phyloP scores from a whole-genome alignment of 2,113 vertebrate genomes.

The Lophochroa leadbeateri region DNA sequence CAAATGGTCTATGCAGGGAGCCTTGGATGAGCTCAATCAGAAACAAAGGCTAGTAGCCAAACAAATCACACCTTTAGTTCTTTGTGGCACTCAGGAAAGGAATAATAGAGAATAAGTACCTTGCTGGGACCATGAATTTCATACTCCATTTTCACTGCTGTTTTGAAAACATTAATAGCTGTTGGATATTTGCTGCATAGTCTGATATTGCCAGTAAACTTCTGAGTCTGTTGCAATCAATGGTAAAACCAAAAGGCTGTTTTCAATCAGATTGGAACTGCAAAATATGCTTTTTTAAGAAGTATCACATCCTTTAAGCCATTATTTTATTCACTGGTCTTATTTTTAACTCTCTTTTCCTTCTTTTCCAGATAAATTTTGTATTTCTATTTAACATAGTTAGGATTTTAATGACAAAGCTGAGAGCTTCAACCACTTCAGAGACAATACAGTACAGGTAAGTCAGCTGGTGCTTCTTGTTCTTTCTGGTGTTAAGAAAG shows the following conservation, averaged over 20 bases:
- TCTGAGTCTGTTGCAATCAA: background rate
- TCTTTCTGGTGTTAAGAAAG: background rate
- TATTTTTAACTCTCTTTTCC: background rate
- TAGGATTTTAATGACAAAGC: constrained; percentile 96
- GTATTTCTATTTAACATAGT: constrained; percentile 99
- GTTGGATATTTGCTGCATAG: background rate
- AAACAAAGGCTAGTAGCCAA: background rate
- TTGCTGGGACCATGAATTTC: background rate
- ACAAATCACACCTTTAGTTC: background rate
- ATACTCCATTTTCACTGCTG: background rate
- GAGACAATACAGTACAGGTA: constrained; percentile 99
- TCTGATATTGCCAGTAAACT: background rate
- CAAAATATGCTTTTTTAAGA: background rate
- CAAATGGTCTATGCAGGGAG: background rate
- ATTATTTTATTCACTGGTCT: background rate
- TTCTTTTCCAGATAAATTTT: constrained; percentile 91
- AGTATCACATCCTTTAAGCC: background rate
- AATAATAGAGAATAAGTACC: background rate
- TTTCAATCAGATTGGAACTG: background rate
- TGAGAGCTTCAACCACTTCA: constrained; percentile 94
- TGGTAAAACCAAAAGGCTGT: background rate
- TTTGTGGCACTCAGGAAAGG: background rate
- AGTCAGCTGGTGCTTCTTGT: background rate
- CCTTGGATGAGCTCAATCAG: background rate
- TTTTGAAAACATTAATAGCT: background rate